These are phyloP conservation scores for Artibeus lituratus DNA, from an alignment of 2,797 vertebrate species.

Conservation along the genomic window DNA sequence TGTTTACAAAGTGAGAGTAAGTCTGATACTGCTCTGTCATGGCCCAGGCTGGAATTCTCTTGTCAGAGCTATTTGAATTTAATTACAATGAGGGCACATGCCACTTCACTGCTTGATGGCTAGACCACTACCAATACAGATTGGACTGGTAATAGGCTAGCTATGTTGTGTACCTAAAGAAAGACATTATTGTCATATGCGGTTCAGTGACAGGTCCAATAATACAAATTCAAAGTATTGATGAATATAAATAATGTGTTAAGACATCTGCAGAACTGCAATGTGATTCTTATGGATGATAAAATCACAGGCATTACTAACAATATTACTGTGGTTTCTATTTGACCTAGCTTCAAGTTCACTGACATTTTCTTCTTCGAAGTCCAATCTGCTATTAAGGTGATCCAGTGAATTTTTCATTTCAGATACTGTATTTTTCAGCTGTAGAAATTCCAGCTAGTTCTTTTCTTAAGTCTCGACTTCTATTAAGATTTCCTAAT, in stretches of 20 bases:
- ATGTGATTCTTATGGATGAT: background rate
- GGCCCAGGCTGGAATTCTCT: background rate
- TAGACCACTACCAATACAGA: background rate
- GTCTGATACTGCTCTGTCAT: background rate
- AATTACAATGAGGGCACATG: background rate
- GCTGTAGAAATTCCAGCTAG: background rate
- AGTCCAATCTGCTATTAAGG: background rate
- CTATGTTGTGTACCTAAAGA: background rate
- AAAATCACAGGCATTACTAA: background rate
- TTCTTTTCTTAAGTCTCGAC: background rate
- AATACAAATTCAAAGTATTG: background rate
- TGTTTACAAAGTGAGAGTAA: background rate
- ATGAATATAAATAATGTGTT: background rate
- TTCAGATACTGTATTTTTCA: background rate
- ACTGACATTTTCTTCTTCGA: constrained; percentile 1
- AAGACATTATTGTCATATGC: background rate
- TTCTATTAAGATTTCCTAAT: background rate
- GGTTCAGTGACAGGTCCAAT: background rate
- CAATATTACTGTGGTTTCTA: background rate
- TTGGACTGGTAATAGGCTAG: background rate
- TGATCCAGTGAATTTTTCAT: background rate
- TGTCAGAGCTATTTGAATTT: background rate
- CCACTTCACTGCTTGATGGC: background rate
- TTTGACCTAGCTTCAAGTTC: background rate
- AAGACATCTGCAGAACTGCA: background rate